Conservation (phyloP, 2,797 vertebrate genomes). For the Aulostomus chinensis region DNA sequence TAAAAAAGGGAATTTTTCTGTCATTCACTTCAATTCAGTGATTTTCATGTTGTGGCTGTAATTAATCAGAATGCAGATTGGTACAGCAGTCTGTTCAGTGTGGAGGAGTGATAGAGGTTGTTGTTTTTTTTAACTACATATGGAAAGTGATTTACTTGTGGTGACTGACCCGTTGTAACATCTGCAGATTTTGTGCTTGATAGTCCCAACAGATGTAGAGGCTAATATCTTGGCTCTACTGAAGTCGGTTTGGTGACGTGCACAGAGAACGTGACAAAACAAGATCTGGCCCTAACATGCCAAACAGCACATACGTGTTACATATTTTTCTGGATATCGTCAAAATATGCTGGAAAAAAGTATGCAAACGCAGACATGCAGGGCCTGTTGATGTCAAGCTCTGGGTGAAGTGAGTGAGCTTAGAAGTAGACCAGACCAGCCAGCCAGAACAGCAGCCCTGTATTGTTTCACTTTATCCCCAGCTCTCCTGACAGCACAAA, state of each 20-base stretch:
- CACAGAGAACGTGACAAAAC: neutral
- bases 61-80: too few relatives aligned
- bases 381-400: constrained; percentile 34
- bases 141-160: too few relatives aligned
- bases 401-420: constrained; percentile 29
- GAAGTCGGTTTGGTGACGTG: constrained; percentile 37
- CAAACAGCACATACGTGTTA: too few relatives aligned
- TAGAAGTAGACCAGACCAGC: constrained; percentile 17
- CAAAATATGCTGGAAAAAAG: constrained; percentile 2
- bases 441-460: constrained; percentile 38
- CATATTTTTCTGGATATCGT: neutral
- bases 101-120: too few relatives aligned
- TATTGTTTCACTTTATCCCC: constrained; percentile 72
- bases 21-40: too few relatives aligned
- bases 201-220: constrained; percentile 31
- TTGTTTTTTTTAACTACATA: too few relatives aligned
- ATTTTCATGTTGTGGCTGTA: too few relatives aligned
- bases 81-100: too few relatives aligned
- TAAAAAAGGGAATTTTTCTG: too few relatives aligned
- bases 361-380: constrained; percentile 8
- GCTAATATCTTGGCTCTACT: constrained; percentile 26
- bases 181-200: constrained; percentile 44
- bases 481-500: constrained; percentile 63
- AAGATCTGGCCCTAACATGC: neutral
- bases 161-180: too few relatives aligned